A percentile compares a stretch with the other conserved stretches of the same genome.
Conservation (phyloP, 1,140 invertebrate species). For the Diuraphis noxia region DNA sequence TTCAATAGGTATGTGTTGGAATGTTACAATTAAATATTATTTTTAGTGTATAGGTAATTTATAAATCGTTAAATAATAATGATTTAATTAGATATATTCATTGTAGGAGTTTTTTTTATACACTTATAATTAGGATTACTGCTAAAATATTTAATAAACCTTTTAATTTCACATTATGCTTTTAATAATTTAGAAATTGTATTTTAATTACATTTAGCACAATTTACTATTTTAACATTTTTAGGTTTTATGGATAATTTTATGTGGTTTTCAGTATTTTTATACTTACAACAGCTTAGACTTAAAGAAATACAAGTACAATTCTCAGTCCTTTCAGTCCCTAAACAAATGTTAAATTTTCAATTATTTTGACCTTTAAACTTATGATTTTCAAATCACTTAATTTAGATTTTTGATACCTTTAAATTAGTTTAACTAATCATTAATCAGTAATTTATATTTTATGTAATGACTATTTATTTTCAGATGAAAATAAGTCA, state of each 20-base stretch:
- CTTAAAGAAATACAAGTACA: not conserved
- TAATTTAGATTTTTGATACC: not conserved
- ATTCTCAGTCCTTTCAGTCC: not conserved
- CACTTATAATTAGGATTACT: not conserved
- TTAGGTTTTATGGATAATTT: not conserved
- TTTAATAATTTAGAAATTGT: conserved; percentile 34
- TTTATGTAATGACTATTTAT: not conserved
- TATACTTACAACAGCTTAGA: not conserved
- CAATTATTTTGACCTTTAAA: not conserved
- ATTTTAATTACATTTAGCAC: conserved; percentile 27
- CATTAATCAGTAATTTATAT: not conserved
- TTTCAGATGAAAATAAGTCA: conserved; percentile 42
- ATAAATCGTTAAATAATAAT: not conserved
- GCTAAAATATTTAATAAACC: not conserved
- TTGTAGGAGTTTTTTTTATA: not conserved
- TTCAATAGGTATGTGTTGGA: not conserved
- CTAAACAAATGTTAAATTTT: not conserved
- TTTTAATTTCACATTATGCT: not conserved
- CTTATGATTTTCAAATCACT: not conserved
- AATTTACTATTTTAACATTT: conserved; percentile 19
- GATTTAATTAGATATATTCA: not conserved
- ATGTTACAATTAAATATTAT: not conserved
- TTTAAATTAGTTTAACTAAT: not conserved
- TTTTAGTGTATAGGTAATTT: not conserved
- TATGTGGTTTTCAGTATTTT: not conserved